Conservation (phyloP, 2,113 vertebrate species). For the Cnemophilus loriae region DNA sequence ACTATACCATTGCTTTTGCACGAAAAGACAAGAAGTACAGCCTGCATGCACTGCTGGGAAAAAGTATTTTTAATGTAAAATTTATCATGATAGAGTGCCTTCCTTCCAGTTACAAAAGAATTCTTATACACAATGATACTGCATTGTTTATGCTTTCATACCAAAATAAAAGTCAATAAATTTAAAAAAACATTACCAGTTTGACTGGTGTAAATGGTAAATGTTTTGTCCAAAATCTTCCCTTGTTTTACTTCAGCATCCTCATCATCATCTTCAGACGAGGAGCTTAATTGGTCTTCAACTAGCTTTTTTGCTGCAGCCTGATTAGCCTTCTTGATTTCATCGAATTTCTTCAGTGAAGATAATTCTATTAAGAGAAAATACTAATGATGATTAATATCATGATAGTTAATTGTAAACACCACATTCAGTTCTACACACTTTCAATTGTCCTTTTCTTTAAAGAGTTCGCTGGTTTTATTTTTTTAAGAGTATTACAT, state of each 20-base stretch:
- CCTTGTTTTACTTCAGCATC: constrained; percentile 80
- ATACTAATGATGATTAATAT: not conserved
- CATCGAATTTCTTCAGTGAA: constrained; percentile 86
- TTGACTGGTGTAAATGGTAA: constrained; percentile 86
- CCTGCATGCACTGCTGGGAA: not conserved
- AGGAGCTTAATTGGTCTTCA: constrained; percentile 80
- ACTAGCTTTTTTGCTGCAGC: constrained; percentile 83
- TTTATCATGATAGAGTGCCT: not conserved
- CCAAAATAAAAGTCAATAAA: not conserved
- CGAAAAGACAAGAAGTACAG: not conserved
- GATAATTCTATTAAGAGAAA: constrained; percentile 66
- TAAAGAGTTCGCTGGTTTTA: not conserved
- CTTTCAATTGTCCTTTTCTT: not conserved
- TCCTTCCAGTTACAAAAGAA: not conserved
- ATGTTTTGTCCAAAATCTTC: constrained; percentile 87
- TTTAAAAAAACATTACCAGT: constrained; percentile 75
- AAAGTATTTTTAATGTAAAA: not conserved
- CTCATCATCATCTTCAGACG: constrained; percentile 82
- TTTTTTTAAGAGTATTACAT: not conserved
- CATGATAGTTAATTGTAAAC: not conserved
- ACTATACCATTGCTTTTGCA: not conserved
- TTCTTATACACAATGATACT: not conserved
- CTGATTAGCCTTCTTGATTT: constrained; percentile 89
- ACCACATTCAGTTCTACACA: not conserved
- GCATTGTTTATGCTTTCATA: not conserved